phyloP scores from a whole-genome alignment of 1,140 invertebrate species.

The Cardiocondyla obscurior region DNA sequence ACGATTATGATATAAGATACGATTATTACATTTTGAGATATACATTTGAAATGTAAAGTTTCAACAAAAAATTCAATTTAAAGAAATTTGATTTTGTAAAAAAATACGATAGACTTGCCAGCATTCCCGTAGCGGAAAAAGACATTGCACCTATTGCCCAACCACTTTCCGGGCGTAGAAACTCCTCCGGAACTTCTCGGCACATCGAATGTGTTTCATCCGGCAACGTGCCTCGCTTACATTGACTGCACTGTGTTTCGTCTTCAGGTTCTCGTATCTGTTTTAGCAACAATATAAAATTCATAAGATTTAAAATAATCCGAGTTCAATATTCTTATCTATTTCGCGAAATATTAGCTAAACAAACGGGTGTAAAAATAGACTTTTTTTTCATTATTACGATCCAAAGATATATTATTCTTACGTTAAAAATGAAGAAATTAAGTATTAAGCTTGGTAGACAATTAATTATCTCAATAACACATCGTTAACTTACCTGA shows the following conservation, averaged over 20 bases:
- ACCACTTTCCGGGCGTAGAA: slow-evolving; percentile 90
- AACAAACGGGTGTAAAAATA: not conserved
- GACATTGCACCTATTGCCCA: slow-evolving; percentile 96
- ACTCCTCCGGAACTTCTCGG: slow-evolving; percentile 92
- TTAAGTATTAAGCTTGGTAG: not conserved
- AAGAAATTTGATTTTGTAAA: not conserved
- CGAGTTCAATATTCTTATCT: not conserved
- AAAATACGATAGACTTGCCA: slow-evolving; percentile 85
- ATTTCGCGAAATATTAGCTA: not conserved
- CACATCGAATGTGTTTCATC: slow-evolving; percentile 90
- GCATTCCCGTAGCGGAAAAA: slow-evolving; percentile 90
- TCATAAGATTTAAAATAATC: not conserved
- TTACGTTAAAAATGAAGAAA: not conserved
- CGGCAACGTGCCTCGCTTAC: slow-evolving; percentile 92
- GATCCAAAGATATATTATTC: not conserved
- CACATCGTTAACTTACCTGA: slow-evolving; percentile 86
- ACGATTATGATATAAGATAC: not conserved
- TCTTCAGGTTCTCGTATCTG: slow-evolving; percentile 91
- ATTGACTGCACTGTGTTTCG: slow-evolving; percentile 93
- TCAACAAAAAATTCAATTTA: not conserved
- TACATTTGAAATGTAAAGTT: not conserved
- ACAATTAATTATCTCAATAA: not conserved
- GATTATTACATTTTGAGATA: not conserved
- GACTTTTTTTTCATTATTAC: not conserved
- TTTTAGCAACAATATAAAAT: not conserved